Conservation (phyloP, 2,888 invertebrate genomes). For the Leptinotarsa rubiginosa region DNA sequence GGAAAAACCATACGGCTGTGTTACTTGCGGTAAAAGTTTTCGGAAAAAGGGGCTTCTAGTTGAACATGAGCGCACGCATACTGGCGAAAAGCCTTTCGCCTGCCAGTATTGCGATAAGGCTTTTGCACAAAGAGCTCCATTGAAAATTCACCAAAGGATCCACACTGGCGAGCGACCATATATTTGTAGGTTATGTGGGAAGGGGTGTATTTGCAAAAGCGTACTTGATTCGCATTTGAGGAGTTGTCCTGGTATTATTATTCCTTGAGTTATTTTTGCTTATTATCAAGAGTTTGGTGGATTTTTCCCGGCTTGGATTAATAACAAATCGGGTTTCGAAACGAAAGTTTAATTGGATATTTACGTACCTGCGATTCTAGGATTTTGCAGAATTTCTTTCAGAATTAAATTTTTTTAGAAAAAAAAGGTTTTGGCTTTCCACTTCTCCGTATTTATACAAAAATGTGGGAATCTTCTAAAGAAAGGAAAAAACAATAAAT, state of each 20-base stretch:
- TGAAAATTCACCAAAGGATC: conserved; percentile 51
- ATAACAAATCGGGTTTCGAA: neutral
- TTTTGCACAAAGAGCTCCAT: conserved; percentile 63
- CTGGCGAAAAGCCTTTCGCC: conserved; percentile 58
- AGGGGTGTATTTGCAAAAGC: conserved; percentile 52
- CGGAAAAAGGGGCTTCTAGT: conserved; percentile 60
- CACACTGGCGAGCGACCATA: conserved; percentile 63
- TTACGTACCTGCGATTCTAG: too few species aligned
- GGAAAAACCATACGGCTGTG: conserved; percentile 56
- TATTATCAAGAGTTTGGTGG: neutral
- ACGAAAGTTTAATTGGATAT: too few species aligned
- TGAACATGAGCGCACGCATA: conserved; percentile 60
- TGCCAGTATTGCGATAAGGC: conserved; percentile 69
- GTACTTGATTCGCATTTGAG: conserved; percentile 50
- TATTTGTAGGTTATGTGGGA: conserved; percentile 52
- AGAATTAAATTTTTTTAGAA: too few species aligned
- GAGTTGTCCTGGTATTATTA: conserved; percentile 48
- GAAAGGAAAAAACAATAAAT: too few species aligned
- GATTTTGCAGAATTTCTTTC: too few species aligned
- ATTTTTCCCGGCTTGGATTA: neutral
- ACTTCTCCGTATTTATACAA: too few species aligned
- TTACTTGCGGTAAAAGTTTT: conserved; percentile 68
- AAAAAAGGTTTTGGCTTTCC: too few species aligned
- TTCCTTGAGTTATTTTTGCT: conserved; percentile 26
- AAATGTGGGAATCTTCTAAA: too few species aligned